phyloP scores from a whole-genome alignment of 2,888 invertebrate genomes.

The Itoplectis maculator region DNA sequence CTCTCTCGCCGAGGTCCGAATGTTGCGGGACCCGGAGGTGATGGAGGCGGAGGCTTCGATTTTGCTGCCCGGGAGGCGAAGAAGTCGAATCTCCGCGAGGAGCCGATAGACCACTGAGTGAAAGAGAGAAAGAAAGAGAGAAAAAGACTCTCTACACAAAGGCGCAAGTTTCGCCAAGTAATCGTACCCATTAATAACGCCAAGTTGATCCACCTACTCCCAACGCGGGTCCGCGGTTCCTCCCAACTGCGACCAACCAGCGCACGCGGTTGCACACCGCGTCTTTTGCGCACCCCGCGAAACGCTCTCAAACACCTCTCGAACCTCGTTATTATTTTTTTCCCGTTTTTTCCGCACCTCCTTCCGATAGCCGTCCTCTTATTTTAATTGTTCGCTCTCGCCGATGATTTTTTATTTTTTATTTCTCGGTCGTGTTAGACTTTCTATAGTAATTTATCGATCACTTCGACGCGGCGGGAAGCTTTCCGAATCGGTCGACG shows the following conservation, averaged over 20 bases:
- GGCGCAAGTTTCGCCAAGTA: slow-evolving; percentile 82
- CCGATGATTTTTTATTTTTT: neutral
- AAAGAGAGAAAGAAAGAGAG: slow-evolving; percentile 34
- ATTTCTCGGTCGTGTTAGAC: neutral
- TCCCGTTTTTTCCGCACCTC: slow-evolving; percentile 28
- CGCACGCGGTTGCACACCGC: slow-evolving; percentile 10
- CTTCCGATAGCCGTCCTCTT: slow-evolving; percentile 3
- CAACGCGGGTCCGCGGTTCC: slow-evolving; percentile 46
- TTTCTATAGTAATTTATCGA: neutral
- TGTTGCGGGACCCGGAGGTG: slow-evolving; percentile 54
- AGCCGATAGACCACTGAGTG: slow-evolving; percentile 7
- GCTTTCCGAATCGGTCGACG: slow-evolving; percentile 42
- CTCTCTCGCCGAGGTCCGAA: slow-evolving; percentile 17
- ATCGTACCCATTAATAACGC: slow-evolving; percentile 82
- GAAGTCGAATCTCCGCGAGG: slow-evolving; percentile 16
- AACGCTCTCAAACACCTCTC: slow-evolving; percentile 55
- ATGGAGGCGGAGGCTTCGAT: slow-evolving; percentile 51
- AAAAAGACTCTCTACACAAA: slow-evolving; percentile 67
- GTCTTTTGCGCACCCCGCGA: slow-evolving; percentile 24
- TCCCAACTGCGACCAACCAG: slow-evolving; percentile 48
- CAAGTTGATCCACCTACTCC: slow-evolving; percentile 77
- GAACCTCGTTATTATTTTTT: slow-evolving; percentile 48
- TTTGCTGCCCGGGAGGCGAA: slow-evolving; percentile 40
- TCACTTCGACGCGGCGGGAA: neutral
- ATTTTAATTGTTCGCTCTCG: slow-evolving; percentile 10